Evolutionary conservation across 1,140 invertebrate species (phyloP).

Genomic region (Aphaenogaster ashmeadi): DNA sequence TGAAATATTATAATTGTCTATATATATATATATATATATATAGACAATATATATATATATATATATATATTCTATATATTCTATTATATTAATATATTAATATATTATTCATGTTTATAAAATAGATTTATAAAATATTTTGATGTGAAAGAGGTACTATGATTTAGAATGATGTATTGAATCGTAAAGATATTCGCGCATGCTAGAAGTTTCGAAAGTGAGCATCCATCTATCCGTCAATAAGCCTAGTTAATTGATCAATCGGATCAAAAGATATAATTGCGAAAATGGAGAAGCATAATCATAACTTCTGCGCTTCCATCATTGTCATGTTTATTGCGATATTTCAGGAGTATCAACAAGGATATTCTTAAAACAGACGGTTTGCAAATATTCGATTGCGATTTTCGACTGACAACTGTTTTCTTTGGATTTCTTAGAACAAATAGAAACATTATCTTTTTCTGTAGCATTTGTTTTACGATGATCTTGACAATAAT

Average conservation of each 20-base stretch:
- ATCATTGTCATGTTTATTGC: conserved; percentile 21
- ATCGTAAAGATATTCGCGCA: neutral
- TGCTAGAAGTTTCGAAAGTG: neutral
- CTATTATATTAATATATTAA: too few relatives aligned
- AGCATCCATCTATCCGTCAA: conserved; percentile 26
- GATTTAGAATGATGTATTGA: conserved; percentile 1
- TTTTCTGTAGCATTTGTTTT: neutral
- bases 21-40: too few relatives aligned
- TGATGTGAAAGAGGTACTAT: neutral
- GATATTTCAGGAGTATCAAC: neutral
- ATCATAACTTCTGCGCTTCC: conserved; percentile 32
- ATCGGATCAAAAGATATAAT: conserved; percentile 37
- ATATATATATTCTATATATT: too few relatives aligned
- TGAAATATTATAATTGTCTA: conserved; percentile 6
- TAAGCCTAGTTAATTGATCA: conserved; percentile 32
- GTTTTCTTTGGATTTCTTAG: neutral
- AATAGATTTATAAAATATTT: neutral
- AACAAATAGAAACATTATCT: neutral
- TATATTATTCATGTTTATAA: neutral
- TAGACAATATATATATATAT: too few relatives aligned
- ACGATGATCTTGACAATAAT: conserved; percentile 4
- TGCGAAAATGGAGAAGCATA: conserved; percentile 34
- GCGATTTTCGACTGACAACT: neutral
- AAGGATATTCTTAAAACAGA: neutral
- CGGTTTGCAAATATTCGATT: neutral